These are phyloP conservation scores for Laothoe populi DNA, from an alignment of 2,888 invertebrate genomes.

Conservation along the genomic window DNA sequence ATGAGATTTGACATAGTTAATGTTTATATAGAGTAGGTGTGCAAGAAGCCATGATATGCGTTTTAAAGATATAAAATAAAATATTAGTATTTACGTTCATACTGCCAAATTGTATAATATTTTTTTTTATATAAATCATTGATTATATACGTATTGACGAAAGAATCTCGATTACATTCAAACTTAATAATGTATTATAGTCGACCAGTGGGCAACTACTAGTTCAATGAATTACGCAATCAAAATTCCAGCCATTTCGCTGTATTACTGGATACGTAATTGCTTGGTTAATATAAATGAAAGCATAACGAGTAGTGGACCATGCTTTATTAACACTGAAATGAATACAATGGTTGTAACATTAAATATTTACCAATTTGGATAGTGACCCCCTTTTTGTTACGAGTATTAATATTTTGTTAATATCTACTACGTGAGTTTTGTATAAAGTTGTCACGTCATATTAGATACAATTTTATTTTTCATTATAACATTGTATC, in stretches of 20 bases:
- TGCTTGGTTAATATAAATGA: constrained; percentile 27
- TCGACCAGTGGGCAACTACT: background rate
- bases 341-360: constrained; percentile 24
- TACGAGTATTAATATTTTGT: background rate
- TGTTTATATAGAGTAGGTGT: too few relatives aligned
- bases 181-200: too few relatives aligned
- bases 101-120: too few relatives aligned
- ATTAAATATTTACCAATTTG: background rate
- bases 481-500: too few relatives aligned
- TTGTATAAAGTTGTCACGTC: background rate
- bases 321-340: constrained; percentile 51
- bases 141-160: too few relatives aligned
- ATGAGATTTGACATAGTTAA: too few relatives aligned
- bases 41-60: too few relatives aligned
- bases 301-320: constrained; percentile 54
- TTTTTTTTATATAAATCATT: too few relatives aligned
- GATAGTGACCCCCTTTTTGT: background rate
- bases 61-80: too few relatives aligned
- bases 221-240: constrained; percentile 15
- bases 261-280: constrained; percentile 16
- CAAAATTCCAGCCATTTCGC: constrained; percentile 9
- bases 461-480: background rate
- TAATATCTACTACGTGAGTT: background rate
- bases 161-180: too few relatives aligned
- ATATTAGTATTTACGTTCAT: too few relatives aligned